phyloP scores from a whole-genome alignment of 2,888 invertebrate species.

The Pristionchus exspectatus region DNA sequence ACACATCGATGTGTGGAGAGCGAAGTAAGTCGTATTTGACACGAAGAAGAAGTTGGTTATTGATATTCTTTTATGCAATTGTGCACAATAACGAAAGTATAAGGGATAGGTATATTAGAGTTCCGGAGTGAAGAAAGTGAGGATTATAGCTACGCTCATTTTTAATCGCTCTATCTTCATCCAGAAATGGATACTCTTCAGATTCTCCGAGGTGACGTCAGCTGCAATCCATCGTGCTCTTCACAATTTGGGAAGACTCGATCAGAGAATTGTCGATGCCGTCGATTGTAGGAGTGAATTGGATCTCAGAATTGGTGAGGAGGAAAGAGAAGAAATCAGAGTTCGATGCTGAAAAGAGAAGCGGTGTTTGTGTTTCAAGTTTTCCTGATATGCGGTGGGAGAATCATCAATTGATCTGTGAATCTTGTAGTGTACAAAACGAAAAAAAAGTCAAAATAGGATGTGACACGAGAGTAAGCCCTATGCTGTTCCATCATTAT shows the following conservation, averaged over 20 bases:
- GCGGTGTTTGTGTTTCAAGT: not conserved
- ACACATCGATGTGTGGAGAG: slow-evolving; percentile 71
- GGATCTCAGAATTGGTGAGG: slow-evolving; percentile 90
- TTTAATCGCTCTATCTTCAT: not conserved
- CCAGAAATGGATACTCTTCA: slow-evolving; percentile 40
- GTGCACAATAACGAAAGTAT: too few species aligned
- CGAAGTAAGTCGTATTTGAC: slow-evolving; percentile 59
- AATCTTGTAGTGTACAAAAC: not conserved
- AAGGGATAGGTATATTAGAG: too few species aligned
- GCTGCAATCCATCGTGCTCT: slow-evolving; percentile 89
- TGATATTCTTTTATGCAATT: too few species aligned
- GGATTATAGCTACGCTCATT: too few species aligned
- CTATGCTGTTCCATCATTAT: slow-evolving; percentile 67
- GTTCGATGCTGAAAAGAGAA: not conserved
- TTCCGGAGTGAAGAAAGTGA: too few species aligned
- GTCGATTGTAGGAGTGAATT: slow-evolving; percentile 89
- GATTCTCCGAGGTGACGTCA: slow-evolving; percentile 96
- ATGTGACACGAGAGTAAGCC: slow-evolving; percentile 66
- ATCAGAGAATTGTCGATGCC: slow-evolving; percentile 87
- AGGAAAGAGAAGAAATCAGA: not conserved
- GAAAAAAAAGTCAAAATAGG: not conserved
- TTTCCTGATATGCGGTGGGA: not conserved
- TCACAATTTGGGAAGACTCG: slow-evolving; percentile 87
- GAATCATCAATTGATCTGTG: not conserved
- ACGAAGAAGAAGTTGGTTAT: not conserved